Evolutionary conservation across 2,113 vertebrate species (phyloP), one percentile per base, ranked within the genome.

Genomic region (Gallinago paraguaiae): DNA sequence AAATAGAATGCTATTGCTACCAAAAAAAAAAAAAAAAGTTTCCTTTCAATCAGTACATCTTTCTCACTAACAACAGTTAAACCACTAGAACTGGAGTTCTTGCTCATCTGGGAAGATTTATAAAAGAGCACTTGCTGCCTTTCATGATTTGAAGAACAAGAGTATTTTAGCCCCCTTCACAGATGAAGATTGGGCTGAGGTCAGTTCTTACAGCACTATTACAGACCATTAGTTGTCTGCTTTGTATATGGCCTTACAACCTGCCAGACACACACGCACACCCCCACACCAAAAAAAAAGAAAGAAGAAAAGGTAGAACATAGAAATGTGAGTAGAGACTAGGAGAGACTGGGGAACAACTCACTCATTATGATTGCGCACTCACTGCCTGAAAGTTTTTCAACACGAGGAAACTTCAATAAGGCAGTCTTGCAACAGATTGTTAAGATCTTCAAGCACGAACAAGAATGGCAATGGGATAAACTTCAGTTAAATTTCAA

Each of bases 21-120:
- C 3, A 27, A 72, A 70, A 72, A 43, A 39, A 48, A 18, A 24
- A 46, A 33, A 60, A 71, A 46, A 60, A 3, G 5, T 23, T 17
- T 54, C 56, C 28, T 89, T 95, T 87, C 77, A 92, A 69, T 95
- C 91, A 91, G 45, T 56, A 69, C 28, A 65, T 37, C 95, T 95
- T 72, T 43, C 59, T 46, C 53, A 25, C 69, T 92, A 84, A 83
- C 3, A 23, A 56, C 70, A 76, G 69, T 39, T 59, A 84, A 93
- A 68, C 22, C 11, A 43, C 33, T 76, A 48, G 51, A 86, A 89
- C 33, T 41, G 45, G 60, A 86, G 31, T 69, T 93, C 64, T 93
- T 77, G 18, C 51, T 69, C 24, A 6, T 61, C 60, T 84, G 67
- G 57, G 27, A 65, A 64, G 39, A 79, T 85, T 84, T 68, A 50